Percentiles rank a stretch among this genome's conserved stretches.
phyloP scores from a whole-genome alignment of 2,113 vertebrate genomes.

The Vulpes vulpes region DNA sequence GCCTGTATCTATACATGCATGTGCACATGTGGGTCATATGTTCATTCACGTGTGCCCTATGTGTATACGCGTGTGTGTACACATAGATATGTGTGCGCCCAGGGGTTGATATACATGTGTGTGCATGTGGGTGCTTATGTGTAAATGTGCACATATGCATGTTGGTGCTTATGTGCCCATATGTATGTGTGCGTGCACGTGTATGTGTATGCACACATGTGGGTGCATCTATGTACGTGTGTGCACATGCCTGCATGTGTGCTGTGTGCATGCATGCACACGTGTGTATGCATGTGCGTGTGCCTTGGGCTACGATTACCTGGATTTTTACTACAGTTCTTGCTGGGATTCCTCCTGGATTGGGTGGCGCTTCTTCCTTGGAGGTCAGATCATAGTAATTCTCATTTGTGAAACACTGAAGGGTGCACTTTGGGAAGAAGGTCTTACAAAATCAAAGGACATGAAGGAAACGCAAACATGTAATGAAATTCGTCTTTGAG shows the following conservation, averaged over 20 bases:
- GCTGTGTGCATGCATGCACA: no score
- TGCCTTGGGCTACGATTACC: neutral
- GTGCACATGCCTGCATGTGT: no score
- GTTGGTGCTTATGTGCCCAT: no score
- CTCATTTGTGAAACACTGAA: accelerated
- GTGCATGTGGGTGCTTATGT: neutral
- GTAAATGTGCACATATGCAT: no score
- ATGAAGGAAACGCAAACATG: accelerated
- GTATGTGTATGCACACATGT: neutral
- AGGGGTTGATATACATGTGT: no score
- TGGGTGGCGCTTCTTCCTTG: accelerated
- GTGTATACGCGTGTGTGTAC: no score
- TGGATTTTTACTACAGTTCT: neutral
- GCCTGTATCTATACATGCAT: no score
- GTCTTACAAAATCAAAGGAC: neutral
- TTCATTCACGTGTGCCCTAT: no score
- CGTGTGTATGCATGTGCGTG: neutral
- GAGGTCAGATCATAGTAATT: neutral
- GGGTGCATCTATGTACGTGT: no score
- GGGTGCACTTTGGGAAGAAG: neutral
- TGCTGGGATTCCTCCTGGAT: neutral
- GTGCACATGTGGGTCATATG: no score
- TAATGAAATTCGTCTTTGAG: neutral
- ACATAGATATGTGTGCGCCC: no score
- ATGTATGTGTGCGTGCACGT: no score